Conservation (phyloP, 2,797 vertebrate genomes). For the Sternarchorhynchus goeldii region DNA sequence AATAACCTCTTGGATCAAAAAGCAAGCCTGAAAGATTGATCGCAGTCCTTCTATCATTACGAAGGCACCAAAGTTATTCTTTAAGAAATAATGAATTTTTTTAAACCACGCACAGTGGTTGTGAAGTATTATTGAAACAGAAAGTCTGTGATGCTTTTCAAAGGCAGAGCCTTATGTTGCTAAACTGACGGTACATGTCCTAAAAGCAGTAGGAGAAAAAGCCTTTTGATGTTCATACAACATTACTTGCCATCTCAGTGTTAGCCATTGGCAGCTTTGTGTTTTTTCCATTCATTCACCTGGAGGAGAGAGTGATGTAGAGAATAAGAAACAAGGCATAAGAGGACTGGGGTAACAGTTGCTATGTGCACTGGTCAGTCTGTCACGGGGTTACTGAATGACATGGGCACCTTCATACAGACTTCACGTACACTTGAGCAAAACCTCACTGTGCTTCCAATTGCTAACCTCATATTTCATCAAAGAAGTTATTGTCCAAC, state of each 20-base stretch:
- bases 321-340: neutral
- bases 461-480: constrained; percentile 75
- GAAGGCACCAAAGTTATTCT: constrained; percentile 58
- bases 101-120: constrained; percentile 71
- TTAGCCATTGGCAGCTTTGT: constrained; percentile 60
- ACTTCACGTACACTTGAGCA: constrained; percentile 28
- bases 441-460: constrained; percentile 81
- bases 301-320: constrained; percentile 14
- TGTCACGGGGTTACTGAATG: constrained; percentile 39
- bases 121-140: constrained; percentile 67
- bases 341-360: neutral
- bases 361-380: constrained; percentile 45
- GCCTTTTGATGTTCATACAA: constrained; percentile 30
- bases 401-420: constrained; percentile 15
- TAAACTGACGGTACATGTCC: constrained; percentile 42
- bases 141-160: constrained; percentile 48
- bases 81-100: constrained; percentile 66
- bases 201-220: constrained; percentile 1
- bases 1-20: constrained; percentile 64
- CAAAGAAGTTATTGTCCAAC: constrained; percentile 82
- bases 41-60: constrained; percentile 32
- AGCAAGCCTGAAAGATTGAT: constrained; percentile 49
- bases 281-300: constrained; percentile 46
- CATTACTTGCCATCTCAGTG: constrained; percentile 53
- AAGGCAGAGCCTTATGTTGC: constrained; percentile 42